These are phyloP conservation scores for Tamandua tetradactyla DNA, from an alignment of 2,797 vertebrate genomes.

Conservation along the genomic window DNA sequence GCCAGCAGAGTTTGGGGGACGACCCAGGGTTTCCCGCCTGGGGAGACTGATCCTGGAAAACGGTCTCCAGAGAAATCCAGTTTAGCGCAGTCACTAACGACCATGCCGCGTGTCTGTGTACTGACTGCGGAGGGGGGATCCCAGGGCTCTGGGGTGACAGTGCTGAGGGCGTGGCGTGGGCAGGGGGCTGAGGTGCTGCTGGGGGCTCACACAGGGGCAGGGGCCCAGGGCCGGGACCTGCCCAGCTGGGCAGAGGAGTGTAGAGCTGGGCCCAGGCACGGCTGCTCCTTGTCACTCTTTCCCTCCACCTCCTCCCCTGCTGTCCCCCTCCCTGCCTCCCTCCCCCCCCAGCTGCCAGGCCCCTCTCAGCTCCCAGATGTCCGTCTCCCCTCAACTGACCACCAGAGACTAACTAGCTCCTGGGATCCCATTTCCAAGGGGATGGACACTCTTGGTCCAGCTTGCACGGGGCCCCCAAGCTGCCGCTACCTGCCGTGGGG, in stretches of 20 bases:
- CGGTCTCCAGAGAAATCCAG: background rate
- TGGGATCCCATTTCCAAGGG: too few species aligned
- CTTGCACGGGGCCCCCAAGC: too few species aligned
- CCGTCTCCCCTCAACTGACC: background rate
- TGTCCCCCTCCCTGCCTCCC: accelerated
- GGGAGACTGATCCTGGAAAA: background rate
- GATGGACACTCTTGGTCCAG: too few species aligned
- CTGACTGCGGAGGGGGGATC: background rate
- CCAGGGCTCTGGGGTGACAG: accelerated
- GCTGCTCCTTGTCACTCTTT: background rate
- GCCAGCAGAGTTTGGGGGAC: background rate
- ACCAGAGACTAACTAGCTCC: too few species aligned
- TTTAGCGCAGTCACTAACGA: background rate
- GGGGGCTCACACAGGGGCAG: background rate
- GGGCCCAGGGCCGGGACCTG: background rate
- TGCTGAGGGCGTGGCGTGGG: accelerated
- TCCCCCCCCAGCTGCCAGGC: too few species aligned
- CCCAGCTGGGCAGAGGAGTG: too few species aligned
- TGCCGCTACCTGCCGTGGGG: too few species aligned
- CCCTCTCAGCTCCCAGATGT: background rate
- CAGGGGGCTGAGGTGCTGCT: background rate
- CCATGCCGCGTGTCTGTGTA: background rate
- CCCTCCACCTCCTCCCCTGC: accelerated
- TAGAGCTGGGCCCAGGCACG: background rate
- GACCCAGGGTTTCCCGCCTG: too few species aligned